phyloP scores from a whole-genome alignment of 2,888 invertebrate species.

The Seira sanloemensis region DNA sequence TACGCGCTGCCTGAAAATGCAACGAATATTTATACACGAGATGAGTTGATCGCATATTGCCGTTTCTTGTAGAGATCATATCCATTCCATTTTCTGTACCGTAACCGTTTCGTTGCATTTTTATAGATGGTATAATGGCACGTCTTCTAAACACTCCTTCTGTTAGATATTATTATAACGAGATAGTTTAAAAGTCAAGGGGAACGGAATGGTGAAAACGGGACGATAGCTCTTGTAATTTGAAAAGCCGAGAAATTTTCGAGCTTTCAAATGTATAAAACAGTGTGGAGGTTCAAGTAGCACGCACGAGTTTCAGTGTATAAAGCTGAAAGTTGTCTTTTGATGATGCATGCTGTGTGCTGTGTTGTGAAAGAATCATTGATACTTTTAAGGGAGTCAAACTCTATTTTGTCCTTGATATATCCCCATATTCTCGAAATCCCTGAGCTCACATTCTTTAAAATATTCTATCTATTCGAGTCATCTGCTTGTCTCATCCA shows the following conservation, averaged over 20 bases:
- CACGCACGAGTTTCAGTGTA: too few species aligned
- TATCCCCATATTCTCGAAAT: constrained; percentile 38
- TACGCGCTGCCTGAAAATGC: too few species aligned
- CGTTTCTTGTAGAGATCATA: too few species aligned
- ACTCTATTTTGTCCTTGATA: constrained; percentile 29
- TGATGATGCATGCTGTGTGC: too few species aligned
- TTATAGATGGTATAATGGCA: background rate
- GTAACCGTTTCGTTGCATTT: constrained; percentile 14
- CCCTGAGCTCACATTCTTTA: constrained; percentile 29
- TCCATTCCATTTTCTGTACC: background rate
- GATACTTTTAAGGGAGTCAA: constrained; percentile 42
- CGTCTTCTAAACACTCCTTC: background rate
- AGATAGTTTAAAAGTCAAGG: constrained; percentile 51
- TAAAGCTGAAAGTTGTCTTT: too few species aligned
- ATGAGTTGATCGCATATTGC: too few species aligned
- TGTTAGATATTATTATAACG: constrained; percentile 10
- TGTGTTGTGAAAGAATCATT: background rate
- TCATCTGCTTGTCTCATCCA: background rate
- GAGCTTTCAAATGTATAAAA: background rate
- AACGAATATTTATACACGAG: too few species aligned
- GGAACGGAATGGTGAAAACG: constrained; percentile 35
- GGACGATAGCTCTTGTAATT: background rate
- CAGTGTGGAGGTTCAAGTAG: too few species aligned
- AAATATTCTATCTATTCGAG: background rate
- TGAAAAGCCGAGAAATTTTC: background rate